Evolutionary conservation across 2,113 vertebrate genomes (phyloP).

Genomic region (Rhea pennata): DNA sequence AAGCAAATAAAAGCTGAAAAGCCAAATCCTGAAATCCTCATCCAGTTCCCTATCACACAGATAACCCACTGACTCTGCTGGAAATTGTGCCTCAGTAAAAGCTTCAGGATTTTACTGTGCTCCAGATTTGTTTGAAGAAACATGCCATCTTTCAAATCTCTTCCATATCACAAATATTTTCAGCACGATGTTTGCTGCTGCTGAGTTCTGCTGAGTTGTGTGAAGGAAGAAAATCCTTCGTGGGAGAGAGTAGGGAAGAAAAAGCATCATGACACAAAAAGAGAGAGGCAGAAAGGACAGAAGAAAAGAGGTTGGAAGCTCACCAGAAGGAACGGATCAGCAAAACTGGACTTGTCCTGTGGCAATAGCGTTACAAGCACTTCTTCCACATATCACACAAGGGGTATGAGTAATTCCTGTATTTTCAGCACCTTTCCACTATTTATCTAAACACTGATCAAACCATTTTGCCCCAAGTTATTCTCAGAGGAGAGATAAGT

Average conservation of each 20-base stretch:
- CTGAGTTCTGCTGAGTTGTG: not conserved
- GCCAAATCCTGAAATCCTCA: not conserved
- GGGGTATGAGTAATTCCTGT: not conserved
- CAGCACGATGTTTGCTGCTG: not conserved
- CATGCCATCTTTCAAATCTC: not conserved
- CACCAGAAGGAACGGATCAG: rapidly evolving
- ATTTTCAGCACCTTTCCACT: not conserved
- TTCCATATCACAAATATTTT: not conserved
- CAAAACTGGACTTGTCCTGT: rapidly evolving
- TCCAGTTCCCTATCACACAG: not conserved
- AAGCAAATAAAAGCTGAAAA: not conserved
- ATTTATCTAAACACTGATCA: not conserved
- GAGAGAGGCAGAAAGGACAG: not conserved
- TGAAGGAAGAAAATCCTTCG: not conserved
- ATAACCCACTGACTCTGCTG: not conserved
- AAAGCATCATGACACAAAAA: not conserved
- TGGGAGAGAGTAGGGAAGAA: not conserved
- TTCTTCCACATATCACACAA: not conserved
- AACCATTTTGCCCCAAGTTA: not conserved
- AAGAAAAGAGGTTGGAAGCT: not conserved
- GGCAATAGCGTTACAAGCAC: not conserved
- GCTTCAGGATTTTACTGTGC: not conserved
- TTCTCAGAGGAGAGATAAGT: not conserved
- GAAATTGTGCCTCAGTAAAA: not conserved
- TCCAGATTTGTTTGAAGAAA: not conserved